A percentile compares a stretch with the other conserved stretches of the same genome.
Evolutionary conservation across 2,113 vertebrate genomes (phyloP).

Genomic region (Dasyprocta punctata): DNA sequence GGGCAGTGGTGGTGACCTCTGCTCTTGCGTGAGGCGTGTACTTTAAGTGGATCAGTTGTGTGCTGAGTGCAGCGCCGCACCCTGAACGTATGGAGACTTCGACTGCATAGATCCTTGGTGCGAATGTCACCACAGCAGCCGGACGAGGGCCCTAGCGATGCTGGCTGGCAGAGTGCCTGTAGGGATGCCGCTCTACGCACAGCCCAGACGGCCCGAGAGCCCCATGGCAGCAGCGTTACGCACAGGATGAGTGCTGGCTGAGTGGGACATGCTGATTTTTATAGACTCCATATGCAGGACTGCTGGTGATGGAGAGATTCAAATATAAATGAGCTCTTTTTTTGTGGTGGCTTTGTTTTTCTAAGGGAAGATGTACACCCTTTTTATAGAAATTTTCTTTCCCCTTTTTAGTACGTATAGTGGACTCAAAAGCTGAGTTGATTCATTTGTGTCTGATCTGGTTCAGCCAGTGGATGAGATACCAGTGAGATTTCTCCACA

Average conservation of each 20-base stretch:
- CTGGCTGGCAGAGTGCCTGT: background rate
- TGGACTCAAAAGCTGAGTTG: background rate
- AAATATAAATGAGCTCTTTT: conserved; percentile 37
- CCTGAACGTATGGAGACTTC: background rate
- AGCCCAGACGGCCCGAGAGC: background rate
- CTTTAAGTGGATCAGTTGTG: background rate
- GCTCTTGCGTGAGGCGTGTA: background rate
- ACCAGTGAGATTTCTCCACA: too few relatives aligned
- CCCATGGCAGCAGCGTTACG: background rate
- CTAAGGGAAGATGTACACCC: conserved; percentile 1
- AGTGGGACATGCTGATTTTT: conserved; percentile 20
- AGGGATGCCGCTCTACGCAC: accelerated
- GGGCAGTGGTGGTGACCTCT: accelerated
- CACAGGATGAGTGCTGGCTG: background rate
- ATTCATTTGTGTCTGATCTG: background rate
- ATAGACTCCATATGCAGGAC: conserved; percentile 54
- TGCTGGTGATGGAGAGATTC: conserved; percentile 46
- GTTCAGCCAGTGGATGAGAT: background rate
- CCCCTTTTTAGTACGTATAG: conserved; percentile 26
- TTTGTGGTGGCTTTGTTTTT: conserved; percentile 47
- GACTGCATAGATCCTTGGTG: background rate
- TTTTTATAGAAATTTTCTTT: conserved; percentile 40
- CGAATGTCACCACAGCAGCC: background rate
- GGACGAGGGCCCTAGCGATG: background rate
- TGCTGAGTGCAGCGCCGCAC: background rate